These are phyloP conservation scores for Charanyca ferruginea DNA, from an alignment of 2,888 invertebrate genomes.

Conservation along the genomic window DNA sequence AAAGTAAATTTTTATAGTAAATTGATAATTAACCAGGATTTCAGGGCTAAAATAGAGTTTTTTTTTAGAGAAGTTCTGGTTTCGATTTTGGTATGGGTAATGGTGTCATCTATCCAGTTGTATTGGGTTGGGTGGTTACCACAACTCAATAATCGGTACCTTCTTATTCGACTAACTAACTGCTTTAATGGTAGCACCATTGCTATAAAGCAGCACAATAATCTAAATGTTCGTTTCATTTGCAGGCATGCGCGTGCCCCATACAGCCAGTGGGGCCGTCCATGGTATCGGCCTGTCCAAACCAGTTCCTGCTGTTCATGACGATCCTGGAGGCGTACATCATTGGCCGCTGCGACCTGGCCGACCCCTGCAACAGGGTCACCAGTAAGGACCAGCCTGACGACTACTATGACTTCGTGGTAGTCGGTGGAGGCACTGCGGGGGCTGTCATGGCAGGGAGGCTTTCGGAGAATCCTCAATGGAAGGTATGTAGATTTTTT, in stretches of 20 bases:
- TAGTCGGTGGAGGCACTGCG: slow-evolving; percentile 93
- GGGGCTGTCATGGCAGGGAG: slow-evolving; percentile 92
- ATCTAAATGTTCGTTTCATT: neutral
- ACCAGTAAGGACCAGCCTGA: slow-evolving; percentile 81
- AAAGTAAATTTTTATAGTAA: too few relatives aligned
- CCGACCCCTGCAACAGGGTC: slow-evolving; percentile 92
- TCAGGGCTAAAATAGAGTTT: too few relatives aligned
- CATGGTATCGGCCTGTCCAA: slow-evolving; percentile 90
- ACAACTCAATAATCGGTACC: too few relatives aligned
- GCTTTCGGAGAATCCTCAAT: slow-evolving; percentile 92
- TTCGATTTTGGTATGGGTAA: too few relatives aligned
- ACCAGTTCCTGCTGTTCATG: slow-evolving; percentile 93
- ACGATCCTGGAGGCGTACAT: slow-evolving; percentile 92
- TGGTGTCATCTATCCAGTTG: too few relatives aligned
- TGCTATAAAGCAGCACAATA: neutral
- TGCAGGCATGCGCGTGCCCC: slow-evolving; percentile 90
- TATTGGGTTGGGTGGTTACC: too few relatives aligned
- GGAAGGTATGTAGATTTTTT: slow-evolving; percentile 91
- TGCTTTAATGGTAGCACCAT: too few relatives aligned
- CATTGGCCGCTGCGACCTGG: slow-evolving; percentile 90
- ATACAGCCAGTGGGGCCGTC: slow-evolving; percentile 91
- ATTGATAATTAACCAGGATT: too few relatives aligned
- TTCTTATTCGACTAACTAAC: too few relatives aligned
- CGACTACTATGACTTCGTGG: slow-evolving; percentile 92
- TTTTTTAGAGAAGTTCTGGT: too few relatives aligned